Evolutionary conservation across 1,140 invertebrate genomes (phyloP).

Genomic region (Eumaeus atala): DNA sequence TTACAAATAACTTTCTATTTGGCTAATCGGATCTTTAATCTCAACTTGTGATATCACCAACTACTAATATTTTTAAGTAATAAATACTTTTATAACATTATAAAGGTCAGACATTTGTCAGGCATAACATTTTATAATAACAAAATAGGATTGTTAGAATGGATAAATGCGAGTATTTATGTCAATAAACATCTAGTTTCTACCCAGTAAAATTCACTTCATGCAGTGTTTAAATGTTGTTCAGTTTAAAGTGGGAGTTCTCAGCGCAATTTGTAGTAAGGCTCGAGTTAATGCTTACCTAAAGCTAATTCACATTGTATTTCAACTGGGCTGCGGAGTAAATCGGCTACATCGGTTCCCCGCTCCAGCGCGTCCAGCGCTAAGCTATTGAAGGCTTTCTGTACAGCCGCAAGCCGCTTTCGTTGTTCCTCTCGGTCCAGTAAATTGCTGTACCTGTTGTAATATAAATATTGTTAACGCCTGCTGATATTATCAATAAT

Average conservation of each 20-base stretch:
- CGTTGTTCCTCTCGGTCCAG: conserved; percentile 55
- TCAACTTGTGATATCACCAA: too few relatives aligned
- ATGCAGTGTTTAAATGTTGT: conserved; percentile 7
- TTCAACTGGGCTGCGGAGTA: conserved; percentile 53
- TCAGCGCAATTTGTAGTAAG: conserved; percentile 6
- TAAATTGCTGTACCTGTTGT: conserved; percentile 51
- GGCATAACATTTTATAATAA: too few relatives aligned
- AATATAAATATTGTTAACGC: conserved; percentile 22
- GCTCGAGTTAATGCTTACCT: conserved; percentile 33
- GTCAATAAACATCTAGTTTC: too few relatives aligned
- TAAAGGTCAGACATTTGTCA: too few relatives aligned
- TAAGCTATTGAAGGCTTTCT: conserved; percentile 55
- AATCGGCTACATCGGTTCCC: conserved; percentile 36
- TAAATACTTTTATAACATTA: too few relatives aligned
- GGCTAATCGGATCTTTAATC: too few relatives aligned
- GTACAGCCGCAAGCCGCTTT: conserved; percentile 40
- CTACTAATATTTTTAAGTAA: too few relatives aligned
- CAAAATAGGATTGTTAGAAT: too few relatives aligned
- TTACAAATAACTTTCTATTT: too few relatives aligned
- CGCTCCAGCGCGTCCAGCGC: conserved; percentile 43
- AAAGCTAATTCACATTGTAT: conserved; percentile 57
- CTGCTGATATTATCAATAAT: too few relatives aligned
- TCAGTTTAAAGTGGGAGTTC: background rate
- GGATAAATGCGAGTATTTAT: too few relatives aligned
- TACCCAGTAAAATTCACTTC: conserved; percentile 2